These are phyloP conservation scores for Stenolophus ochropezus DNA, from an alignment of 2,888 invertebrate species.

Conservation along the genomic window DNA sequence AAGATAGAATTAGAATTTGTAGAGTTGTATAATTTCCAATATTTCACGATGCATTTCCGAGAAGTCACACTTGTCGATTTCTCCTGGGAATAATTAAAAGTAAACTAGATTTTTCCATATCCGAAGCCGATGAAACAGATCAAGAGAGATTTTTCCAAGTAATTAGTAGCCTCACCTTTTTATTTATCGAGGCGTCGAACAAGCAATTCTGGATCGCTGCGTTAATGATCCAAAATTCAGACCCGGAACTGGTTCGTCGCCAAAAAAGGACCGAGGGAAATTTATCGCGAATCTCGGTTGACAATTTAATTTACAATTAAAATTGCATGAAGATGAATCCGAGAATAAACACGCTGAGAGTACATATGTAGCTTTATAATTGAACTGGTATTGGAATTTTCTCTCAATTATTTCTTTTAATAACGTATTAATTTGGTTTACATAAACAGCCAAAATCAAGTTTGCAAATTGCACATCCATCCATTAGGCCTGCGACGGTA, in stretches of 20 bases:
- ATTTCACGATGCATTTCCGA: conserved; percentile 3
- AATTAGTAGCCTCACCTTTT: conserved; percentile 40
- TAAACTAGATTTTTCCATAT: conserved; percentile 40
- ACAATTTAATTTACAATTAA: conserved; percentile 59
- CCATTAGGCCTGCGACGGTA: conserved; percentile 18
- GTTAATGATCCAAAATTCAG: conserved; percentile 28
- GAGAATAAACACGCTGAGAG: conserved; percentile 21
- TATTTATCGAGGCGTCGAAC: conserved; percentile 31
- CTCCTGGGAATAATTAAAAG: conserved; percentile 16
- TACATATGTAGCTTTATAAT: not conserved
- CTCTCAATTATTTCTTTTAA: not conserved
- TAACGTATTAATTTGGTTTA: conserved; percentile 16
- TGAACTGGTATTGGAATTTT: not conserved
- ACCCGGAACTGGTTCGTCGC: conserved; percentile 33
- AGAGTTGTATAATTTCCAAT: not conserved
- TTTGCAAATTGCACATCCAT: conserved; percentile 12
- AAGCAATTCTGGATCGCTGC: conserved; percentile 23
- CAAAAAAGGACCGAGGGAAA: conserved; percentile 34
- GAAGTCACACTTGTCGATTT: conserved; percentile 6
- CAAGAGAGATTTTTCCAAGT: conserved; percentile 41
- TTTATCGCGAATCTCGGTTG: conserved; percentile 45
- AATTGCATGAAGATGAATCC: conserved; percentile 22
- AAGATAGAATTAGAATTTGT: no score
- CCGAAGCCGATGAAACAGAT: conserved; percentile 3
- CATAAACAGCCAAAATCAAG: conserved; percentile 29